A percentile compares a stretch with the other conserved stretches of the same genome.
Conservation (phyloP, 2,113 vertebrate species). For the Bubalus kerabau region DNA sequence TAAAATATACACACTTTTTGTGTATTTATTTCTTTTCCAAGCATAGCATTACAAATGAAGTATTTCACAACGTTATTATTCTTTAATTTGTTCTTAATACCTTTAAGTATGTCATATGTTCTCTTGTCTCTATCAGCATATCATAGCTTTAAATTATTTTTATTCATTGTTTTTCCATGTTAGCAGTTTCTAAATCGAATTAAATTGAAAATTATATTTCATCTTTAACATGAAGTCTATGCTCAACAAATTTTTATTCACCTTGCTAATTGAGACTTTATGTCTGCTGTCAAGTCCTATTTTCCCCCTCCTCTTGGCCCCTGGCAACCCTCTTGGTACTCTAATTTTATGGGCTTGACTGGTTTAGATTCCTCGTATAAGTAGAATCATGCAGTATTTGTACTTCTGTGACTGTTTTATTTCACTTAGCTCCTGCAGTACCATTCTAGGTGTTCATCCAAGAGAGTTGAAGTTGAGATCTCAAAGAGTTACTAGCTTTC, state of each 20-base stretch:
- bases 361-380: not conserved
- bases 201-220: not conserved
- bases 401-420: not conserved
- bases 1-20: not conserved
- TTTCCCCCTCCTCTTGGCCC: too few species aligned
- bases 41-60: not conserved
- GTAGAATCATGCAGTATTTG: not conserved
- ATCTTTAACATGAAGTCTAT: not conserved
- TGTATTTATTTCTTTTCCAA: not conserved
- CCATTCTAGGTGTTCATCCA: not conserved
- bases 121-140: not conserved
- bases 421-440: not conserved
- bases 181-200: not conserved
- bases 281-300: not conserved
- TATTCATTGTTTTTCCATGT: not conserved
- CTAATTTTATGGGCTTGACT: not conserved
- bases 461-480: not conserved
- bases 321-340: not conserved
- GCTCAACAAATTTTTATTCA: not conserved
- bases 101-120: not conserved
- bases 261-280: not conserved
- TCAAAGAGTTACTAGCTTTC: not conserved
- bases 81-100: not conserved
- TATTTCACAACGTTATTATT: not conserved
- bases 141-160: not conserved